phyloP scores from a whole-genome alignment of 2,888 invertebrate species.

The Synergus gifuensis region DNA sequence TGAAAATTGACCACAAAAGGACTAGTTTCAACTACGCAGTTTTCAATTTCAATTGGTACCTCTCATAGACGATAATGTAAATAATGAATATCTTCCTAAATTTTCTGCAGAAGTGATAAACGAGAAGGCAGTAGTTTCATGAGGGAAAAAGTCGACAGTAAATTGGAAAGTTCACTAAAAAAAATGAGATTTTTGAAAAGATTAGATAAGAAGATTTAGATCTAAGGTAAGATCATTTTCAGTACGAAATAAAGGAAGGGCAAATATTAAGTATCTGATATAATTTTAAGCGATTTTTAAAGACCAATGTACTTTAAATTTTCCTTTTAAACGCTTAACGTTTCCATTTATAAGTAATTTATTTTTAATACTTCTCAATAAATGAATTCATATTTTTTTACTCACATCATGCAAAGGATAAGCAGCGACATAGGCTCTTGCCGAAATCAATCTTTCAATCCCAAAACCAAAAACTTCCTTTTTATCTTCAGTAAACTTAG shows the following conservation, averaged over 20 bases:
- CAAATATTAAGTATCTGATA: background rate
- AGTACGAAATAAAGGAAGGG: background rate
- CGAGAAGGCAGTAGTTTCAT: background rate
- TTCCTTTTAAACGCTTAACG: background rate
- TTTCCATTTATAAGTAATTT: no score
- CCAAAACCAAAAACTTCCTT: conserved; percentile 90
- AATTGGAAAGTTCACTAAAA: background rate
- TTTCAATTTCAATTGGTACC: no score
- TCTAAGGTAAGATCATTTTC: background rate
- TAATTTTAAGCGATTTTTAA: background rate
- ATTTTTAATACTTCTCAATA: no score
- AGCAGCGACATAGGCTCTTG: conserved; percentile 87
- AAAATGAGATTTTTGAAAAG: conserved; percentile 28
- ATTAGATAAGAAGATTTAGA: background rate
- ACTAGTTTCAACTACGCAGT: background rate
- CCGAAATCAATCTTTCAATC: conserved; percentile 86
- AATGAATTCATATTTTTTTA: conserved; percentile 46
- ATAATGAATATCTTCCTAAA: background rate
- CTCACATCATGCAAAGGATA: conserved; percentile 94
- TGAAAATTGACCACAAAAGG: background rate
- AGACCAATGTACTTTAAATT: background rate
- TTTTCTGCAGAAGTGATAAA: background rate
- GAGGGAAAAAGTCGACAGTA: background rate
- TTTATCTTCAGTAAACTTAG: conserved; percentile 85
- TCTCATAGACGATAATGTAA: background rate